phyloP scores from a whole-genome alignment of 92 coral and sea anemone species.

The Porites cylindrica region DNA sequence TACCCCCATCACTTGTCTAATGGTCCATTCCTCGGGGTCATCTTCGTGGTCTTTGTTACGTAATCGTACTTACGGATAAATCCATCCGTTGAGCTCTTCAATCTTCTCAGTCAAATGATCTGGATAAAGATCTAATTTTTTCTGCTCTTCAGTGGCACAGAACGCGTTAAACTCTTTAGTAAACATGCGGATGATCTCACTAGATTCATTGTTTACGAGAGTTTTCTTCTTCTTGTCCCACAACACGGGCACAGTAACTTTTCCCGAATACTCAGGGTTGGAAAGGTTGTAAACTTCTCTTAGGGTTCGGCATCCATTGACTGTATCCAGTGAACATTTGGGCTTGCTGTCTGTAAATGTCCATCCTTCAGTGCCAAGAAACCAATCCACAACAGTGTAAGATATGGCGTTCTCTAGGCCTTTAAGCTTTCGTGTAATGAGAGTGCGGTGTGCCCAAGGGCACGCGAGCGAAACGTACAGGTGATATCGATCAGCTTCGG shows the following conservation, averaged over 20 bases:
- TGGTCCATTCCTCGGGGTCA: no score
- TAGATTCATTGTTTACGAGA: conserved; percentile 91
- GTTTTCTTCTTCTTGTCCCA: conserved; percentile 85
- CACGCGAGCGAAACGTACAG: conserved; percentile 86
- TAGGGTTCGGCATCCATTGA: conserved; percentile 78
- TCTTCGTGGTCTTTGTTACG: not conserved
- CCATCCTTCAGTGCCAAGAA: conserved; percentile 74
- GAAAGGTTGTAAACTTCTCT: conserved; percentile 80
- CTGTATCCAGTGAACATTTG: conserved; percentile 77
- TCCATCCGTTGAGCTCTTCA: conserved; percentile 88
- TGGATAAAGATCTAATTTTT: conserved; percentile 83
- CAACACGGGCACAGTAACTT: conserved; percentile 79
- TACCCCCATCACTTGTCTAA: not conserved
- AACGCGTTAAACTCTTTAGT: conserved; percentile 89
- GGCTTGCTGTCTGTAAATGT: conserved; percentile 86
- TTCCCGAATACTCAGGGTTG: conserved; percentile 72
- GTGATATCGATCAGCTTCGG: conserved; percentile 91
- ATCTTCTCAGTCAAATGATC: conserved; percentile 71
- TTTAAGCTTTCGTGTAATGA: conserved; percentile 80
- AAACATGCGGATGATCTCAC: conserved; percentile 92
- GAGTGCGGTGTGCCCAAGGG: conserved; percentile 93
- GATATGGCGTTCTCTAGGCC: conserved; percentile 84
- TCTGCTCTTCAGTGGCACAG: conserved; percentile 88
- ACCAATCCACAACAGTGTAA: conserved; percentile 79
- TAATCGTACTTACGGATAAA: conserved; percentile 77